A percentile compares a stretch with the other conserved stretches of the same genome.
Evolutionary conservation across 1,140 invertebrate genomes (phyloP).

Genomic region (Tetragnatha versicolor): DNA sequence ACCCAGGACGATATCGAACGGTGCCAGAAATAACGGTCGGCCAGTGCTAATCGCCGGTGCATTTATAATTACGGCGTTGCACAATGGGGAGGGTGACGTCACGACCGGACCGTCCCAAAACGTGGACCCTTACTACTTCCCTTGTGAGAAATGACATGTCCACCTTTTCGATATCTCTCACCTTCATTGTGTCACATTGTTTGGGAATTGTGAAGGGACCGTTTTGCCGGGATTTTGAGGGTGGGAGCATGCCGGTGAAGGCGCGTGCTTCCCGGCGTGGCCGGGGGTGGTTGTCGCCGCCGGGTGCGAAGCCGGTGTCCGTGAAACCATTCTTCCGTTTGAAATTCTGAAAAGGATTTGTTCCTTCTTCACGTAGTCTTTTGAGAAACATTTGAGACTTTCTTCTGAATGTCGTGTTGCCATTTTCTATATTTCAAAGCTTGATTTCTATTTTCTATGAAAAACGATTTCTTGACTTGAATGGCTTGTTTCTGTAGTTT

Average conservation of each 20-base stretch:
- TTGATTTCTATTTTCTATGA: no score
- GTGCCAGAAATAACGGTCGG: conserved; percentile 24
- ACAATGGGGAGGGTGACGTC: conserved; percentile 19
- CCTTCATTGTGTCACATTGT: neutral
- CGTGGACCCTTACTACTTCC: neutral
- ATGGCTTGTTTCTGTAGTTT: no score
- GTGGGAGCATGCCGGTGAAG: conserved; percentile 1
- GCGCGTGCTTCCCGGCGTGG: conserved; percentile 31
- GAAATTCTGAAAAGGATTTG: no score
- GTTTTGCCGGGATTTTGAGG: neutral
- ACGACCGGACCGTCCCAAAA: neutral
- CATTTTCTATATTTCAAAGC: no score
- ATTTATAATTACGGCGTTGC: conserved; percentile 44
- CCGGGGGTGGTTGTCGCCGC: conserved; percentile 6
- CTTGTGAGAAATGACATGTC: neutral
- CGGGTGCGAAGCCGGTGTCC: no score
- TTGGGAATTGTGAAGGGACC: neutral
- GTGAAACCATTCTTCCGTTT: no score
- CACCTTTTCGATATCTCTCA: neutral
- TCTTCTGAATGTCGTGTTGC: no score
- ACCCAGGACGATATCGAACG: conserved; percentile 33
- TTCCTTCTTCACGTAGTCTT: no score
- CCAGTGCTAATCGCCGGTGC: conserved; percentile 18
- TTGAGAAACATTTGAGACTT: no score
- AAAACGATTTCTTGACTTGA: no score